A percentile compares a stretch with the other conserved stretches of the same genome.
Evolutionary conservation across 1,140 invertebrate genomes (phyloP).

Genomic region (Trigoniulus corallinus): DNA sequence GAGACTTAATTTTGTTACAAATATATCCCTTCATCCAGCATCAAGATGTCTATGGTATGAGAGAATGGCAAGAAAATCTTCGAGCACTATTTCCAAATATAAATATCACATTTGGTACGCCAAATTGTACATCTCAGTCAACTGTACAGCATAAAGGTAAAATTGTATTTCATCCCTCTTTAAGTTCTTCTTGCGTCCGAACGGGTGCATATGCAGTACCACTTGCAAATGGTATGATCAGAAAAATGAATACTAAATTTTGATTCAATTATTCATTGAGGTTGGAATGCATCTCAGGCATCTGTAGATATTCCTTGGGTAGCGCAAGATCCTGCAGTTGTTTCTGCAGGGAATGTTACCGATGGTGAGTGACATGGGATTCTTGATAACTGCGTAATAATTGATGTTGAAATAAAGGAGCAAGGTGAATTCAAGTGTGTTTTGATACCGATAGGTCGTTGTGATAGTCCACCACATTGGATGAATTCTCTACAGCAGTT

Average conservation of each 20-base stretch:
- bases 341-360: constrained; percentile 37
- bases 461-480: constrained; percentile 31
- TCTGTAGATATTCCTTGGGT: constrained; percentile 55
- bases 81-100: constrained; percentile 31
- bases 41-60: constrained; percentile 17
- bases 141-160: constrained; percentile 6
- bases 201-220: too few relatives aligned
- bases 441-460: constrained; percentile 16
- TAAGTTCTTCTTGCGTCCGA: too few relatives aligned
- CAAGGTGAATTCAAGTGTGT: constrained; percentile 3
- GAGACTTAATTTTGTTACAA: too few relatives aligned
- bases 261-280: background rate
- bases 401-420: too few relatives aligned
- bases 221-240: too few relatives aligned
- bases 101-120: constrained; percentile 28
- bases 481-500: constrained; percentile 32
- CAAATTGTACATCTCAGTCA: constrained; percentile 1
- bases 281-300: too few relatives aligned
- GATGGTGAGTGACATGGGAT: constrained; percentile 15
- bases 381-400: background rate
- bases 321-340: constrained; percentile 67
- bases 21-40: too few relatives aligned
- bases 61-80: constrained; percentile 32
- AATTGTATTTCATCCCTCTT: background rate
- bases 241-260: too few relatives aligned